These are phyloP conservation scores for Cetoscarus ocellatus DNA, from an alignment of 2,797 vertebrate genomes.

Conservation along the genomic window DNA sequence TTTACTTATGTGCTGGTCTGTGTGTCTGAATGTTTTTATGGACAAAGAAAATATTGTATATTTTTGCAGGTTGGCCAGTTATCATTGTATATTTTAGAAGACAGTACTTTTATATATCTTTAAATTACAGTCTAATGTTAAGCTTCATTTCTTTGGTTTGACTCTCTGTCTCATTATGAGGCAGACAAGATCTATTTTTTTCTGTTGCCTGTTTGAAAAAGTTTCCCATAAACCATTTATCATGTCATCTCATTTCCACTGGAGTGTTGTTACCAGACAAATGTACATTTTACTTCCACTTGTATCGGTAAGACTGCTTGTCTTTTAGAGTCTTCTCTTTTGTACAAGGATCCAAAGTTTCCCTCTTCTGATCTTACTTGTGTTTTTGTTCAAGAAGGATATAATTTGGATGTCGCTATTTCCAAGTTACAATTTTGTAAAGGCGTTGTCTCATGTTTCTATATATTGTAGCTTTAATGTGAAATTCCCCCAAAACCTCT, in stretches of 20 bases:
- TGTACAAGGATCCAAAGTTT: constrained; percentile 6
- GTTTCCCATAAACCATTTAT: constrained; percentile 45
- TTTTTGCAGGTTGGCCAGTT: constrained; percentile 69
- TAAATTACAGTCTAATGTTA: constrained; percentile 47
- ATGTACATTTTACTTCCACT: constrained; percentile 33
- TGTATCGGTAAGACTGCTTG: constrained; percentile 21
- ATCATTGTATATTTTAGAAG: constrained; percentile 40
- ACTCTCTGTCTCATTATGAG: constrained; percentile 53
- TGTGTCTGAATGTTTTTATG: constrained; percentile 15
- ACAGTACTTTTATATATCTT: constrained; percentile 39
- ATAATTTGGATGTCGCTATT: too few species aligned
- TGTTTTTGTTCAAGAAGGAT: constrained; percentile 2
- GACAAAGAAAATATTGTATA: constrained; percentile 15
- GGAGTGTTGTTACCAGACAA: constrained; percentile 32
- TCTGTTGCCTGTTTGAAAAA: constrained; percentile 15
- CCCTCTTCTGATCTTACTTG: constrained; percentile 6
- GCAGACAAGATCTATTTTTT: constrained; percentile 44
- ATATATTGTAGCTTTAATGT: too few species aligned
- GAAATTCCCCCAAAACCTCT: too few species aligned
- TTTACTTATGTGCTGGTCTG: constrained; percentile 27
- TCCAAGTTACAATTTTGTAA: too few species aligned
- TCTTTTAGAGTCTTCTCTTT: constrained; percentile 12
- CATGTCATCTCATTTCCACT: constrained; percentile 53
- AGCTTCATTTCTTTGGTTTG: constrained; percentile 54
- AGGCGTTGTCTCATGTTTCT: too few species aligned